Evolutionary conservation across 2,888 invertebrate species (phyloP).

Genomic region (Crepidodera aurea): DNA sequence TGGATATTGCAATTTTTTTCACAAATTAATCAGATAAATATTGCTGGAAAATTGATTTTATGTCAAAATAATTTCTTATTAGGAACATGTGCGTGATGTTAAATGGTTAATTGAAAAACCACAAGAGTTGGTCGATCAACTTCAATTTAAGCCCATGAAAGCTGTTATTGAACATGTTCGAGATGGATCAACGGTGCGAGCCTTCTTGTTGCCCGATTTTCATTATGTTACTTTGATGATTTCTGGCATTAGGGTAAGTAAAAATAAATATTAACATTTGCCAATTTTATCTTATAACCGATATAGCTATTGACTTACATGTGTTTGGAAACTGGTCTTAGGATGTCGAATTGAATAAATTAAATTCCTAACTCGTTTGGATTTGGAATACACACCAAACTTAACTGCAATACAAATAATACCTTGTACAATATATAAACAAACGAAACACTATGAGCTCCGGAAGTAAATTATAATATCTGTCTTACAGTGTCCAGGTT

Average conservation of each 20-base stretch:
- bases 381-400: no score
- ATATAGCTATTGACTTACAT: no score
- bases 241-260: slow-evolving; percentile 85
- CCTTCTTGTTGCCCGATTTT: slow-evolving; percentile 89
- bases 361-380: no score
- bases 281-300: background rate
- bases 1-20: background rate
- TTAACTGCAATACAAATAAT: no score
- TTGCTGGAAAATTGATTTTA: no score
- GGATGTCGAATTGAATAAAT: no score
- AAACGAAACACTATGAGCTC: no score
- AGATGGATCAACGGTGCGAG: slow-evolving; percentile 95
- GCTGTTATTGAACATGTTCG: slow-evolving; percentile 97
- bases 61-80: slow-evolving; percentile 39
- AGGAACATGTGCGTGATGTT: slow-evolving; percentile 83
- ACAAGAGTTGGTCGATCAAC: slow-evolving; percentile 82
- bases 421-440: no score
- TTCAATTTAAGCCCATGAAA: slow-evolving; percentile 84
- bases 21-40: no score
- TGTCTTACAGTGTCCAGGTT: slow-evolving; percentile 73
- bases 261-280: background rate
- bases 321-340: no score
- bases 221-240: slow-evolving; percentile 94
- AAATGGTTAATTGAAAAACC: slow-evolving; percentile 88
- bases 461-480: background rate